Base-by-base conservation (phyloP, 2,888 invertebrate species). In the Eupithecia abbreviata region DNA sequence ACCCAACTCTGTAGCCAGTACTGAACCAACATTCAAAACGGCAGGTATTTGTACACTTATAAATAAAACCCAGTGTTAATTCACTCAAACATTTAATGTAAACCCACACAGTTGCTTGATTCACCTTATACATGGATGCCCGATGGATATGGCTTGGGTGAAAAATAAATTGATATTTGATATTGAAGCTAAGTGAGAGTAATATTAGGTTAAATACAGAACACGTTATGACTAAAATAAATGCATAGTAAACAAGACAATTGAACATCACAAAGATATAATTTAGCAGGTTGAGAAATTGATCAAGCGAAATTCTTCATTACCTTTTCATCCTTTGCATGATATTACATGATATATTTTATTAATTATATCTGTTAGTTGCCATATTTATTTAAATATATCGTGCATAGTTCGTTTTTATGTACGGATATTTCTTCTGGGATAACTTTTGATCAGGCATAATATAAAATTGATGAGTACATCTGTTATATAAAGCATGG, bases 71-170 rank as follows among this genome's bases (percentile, higher is more conserved):
- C 91, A 88, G 79, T 79, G 79, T 82, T 83, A 83, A 77, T 82
- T 84, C 81, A 84, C 85, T 84, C 88, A 89, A 86, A 79, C 79
- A 80, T 92, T 94, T 94, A 93, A 93, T 93, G 78, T 86, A 90
- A 91, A 90, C 93, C 93, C 93, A 94, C 93, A 92, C 88, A 87
- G 93, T 94, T 94, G 94, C 94, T 94, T 94, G 94, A 94, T 94
- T 91, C 86, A 91, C 93, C 94, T 93, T 92, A 87, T 74, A 72
- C 68, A 82, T 75, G 79, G 75, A 74, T 74, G 70, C 47, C 51
- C 43, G 45, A 55, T 30, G 30, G 30, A 30, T 30, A 30, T 30
- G 62, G 49, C 51, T 70, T 3, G 30, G 47, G 41, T 71, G 65
- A 74, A 73, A 69, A 41, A 67, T n/a, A 18, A 58, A 58, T 62